These are phyloP conservation scores for Andrena trimmerana DNA, from an alignment of 2,888 invertebrate species.

Conservation along the genomic window DNA sequence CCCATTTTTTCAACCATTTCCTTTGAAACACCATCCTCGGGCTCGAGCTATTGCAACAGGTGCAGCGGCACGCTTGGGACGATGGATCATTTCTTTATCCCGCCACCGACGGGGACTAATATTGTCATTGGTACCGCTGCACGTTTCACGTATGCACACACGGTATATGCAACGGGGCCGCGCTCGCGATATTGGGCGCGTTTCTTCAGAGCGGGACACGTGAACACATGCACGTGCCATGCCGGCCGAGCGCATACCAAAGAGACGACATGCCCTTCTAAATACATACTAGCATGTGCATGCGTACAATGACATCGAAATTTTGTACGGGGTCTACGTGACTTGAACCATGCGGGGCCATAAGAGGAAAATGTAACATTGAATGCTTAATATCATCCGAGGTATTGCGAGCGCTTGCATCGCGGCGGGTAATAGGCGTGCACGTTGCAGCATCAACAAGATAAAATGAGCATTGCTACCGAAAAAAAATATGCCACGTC, in stretches of 20 bases:
- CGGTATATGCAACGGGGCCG: not conserved
- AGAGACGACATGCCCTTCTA: slow-evolving; percentile 1
- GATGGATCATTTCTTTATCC: too few relatives aligned
- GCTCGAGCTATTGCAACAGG: too few relatives aligned
- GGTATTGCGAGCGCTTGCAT: too few relatives aligned
- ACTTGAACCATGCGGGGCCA: slow-evolving; percentile 11
- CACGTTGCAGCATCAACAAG: not conserved
- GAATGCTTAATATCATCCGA: too few relatives aligned
- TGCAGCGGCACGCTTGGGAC: too few relatives aligned
- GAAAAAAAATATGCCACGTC: not conserved
- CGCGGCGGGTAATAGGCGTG: too few relatives aligned
- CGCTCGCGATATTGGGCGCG: not conserved
- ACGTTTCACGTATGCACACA: not conserved
- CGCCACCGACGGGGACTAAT: too few relatives aligned
- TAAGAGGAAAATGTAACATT: not conserved
- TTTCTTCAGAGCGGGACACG: not conserved
- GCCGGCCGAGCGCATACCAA: not conserved
- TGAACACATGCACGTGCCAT: not conserved
- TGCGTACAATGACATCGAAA: slow-evolving; percentile 12
- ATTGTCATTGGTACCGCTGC: not conserved
- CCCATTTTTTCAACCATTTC: not conserved
- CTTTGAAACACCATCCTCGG: not conserved
- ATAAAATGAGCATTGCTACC: not conserved
- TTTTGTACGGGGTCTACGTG: slow-evolving; percentile 5
- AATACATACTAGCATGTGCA: not conserved